Base-by-base conservation (phyloP, 1,140 invertebrate species). In the Dinoponera quadriceps region DNA sequence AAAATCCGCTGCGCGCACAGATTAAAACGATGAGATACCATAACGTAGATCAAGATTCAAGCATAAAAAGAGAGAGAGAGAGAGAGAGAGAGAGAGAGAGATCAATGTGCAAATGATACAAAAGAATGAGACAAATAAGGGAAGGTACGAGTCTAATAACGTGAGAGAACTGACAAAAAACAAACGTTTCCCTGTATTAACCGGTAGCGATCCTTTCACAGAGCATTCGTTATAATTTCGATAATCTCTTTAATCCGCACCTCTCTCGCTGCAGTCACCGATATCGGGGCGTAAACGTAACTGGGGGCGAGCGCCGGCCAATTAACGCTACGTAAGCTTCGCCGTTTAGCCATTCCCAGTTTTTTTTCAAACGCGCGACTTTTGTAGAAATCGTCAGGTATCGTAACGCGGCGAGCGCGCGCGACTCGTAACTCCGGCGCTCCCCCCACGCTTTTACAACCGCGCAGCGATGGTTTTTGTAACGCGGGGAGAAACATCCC, bases 241-340 rank as follows among this genome's bases (percentile, higher is more conserved):
- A 78, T 69, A 69, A 78, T 69, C 33, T 7, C 22, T 78, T 57
- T 78, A 44, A 78, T 69, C 13, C n/a, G 20, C 27, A 14, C 1
- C 3, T 20, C 29, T 29, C 16, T 25, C 18, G 16, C 3, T 16
- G 4, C 38, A 55, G 3, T 18, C 49, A 29, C 33, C 18, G 25
- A 7, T 77, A 51, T 57, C 13, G 18, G 27, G 54, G 16, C 29
- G 75, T 44, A 44, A 55, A 57, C 22, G 51, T 18, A 55, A 29
- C 33, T 16, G 9, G 63, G 49, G 13, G 38, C 48, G 38, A 80
- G 29, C 22, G 25, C 18, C 25, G 33, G 51, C 33, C 65, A 80
- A 80, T 80, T 80, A 82, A 73, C 16, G 68, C 68, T 71, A 57
- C 20, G 57, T 44, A n/a, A 69, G 5, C 33, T 20, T 80, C 27